Base-by-base conservation (phyloP, 2,888 invertebrate species). In the Leucophenga montana region DNA sequence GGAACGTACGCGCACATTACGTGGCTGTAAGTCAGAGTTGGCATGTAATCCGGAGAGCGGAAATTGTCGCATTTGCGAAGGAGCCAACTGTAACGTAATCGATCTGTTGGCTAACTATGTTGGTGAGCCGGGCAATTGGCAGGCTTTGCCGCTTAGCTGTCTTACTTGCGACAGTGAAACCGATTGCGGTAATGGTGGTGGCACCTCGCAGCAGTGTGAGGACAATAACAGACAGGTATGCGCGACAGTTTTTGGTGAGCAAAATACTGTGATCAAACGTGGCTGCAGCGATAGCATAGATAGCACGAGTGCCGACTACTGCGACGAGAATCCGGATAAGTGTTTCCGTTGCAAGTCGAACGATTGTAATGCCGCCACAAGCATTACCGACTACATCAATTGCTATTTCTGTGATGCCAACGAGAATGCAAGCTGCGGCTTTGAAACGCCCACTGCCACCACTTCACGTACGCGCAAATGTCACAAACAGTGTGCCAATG, bases 121-220 rank as follows among this genome's bases (percentile, higher is more conserved):
- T 1, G 88, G 88, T 0, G 79, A 80, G 6, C 84, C 86, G 0
- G 88, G 88, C 18, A 79, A 77, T 71, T 88, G 87, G 87, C 86
- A 86, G 69, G 84, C 77, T 31, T 68, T 88, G 59, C 88, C 88
- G 0, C 75, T 88, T 1, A 82, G 73, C 44, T 88, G 88, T 4
- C 75, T 77, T 2, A 72, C 62, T 0, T 88, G 88, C 68, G 46
- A 71, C 0, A 83, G 77, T 4, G 67, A 65, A 0, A 71, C 64
- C 14, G 82, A 77, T 0, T 87, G 87, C 33, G 73, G 71, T 3
- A 61, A 20, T 0, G 72, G 66, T 0, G 70, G 71, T 0, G 67
- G 72, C 2, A 31, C 27, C 6, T 0, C 73, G 0, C 46, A 20
- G n/a, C 75, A 68, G 9, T 88, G 87, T 46, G 73, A 74, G 67